phyloP scores from a whole-genome alignment of 1,140 invertebrate genomes.

The Choristoneura fumiferana region DNA sequence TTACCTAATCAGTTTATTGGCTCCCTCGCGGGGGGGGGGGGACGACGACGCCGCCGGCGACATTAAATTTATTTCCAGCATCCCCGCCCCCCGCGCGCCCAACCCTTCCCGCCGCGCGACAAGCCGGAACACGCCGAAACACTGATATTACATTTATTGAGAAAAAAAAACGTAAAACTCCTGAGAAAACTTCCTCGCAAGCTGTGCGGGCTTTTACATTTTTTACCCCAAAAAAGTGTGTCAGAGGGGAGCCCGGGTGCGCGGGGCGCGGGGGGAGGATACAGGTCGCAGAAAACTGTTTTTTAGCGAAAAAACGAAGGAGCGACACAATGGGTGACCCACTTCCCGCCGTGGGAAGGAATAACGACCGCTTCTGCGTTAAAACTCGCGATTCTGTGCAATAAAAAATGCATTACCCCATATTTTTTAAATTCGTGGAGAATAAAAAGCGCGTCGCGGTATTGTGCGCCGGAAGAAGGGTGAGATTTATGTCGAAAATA shows the following conservation, averaged over 20 bases:
- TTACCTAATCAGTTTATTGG: conserved; percentile 72
- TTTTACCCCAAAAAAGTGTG: conserved; percentile 70
- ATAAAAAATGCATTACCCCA: conserved; percentile 77
- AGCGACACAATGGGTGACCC: conserved; percentile 69
- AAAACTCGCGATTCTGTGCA: conserved; percentile 49
- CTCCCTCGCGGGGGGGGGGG: too few relatives aligned
- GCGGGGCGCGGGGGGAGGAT: conserved; percentile 40
- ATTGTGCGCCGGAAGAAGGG: conserved; percentile 71
- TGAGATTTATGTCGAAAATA: conserved; percentile 75
- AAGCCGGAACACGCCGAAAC: conserved; percentile 40
- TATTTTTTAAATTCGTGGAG: conserved; percentile 63
- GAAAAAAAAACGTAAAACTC: conserved; percentile 47
- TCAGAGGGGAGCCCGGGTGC: conserved; percentile 50
- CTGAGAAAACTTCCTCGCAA: conserved; percentile 68
- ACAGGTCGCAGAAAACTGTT: conserved; percentile 67
- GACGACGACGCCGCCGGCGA: conserved; percentile 13
- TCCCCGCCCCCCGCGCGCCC: conserved; percentile 17
- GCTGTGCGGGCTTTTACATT: conserved; percentile 68
- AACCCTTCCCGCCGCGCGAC: conserved; percentile 53
- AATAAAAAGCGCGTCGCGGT: conserved; percentile 59
- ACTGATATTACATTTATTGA: conserved; percentile 47
- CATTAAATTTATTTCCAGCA: conserved; percentile 18
- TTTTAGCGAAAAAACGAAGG: conserved; percentile 71
- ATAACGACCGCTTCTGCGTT: conserved; percentile 67
- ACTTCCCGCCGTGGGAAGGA: conserved; percentile 75